Conservation (phyloP, 2,888 invertebrate genomes). For the Philaethria dido region DNA sequence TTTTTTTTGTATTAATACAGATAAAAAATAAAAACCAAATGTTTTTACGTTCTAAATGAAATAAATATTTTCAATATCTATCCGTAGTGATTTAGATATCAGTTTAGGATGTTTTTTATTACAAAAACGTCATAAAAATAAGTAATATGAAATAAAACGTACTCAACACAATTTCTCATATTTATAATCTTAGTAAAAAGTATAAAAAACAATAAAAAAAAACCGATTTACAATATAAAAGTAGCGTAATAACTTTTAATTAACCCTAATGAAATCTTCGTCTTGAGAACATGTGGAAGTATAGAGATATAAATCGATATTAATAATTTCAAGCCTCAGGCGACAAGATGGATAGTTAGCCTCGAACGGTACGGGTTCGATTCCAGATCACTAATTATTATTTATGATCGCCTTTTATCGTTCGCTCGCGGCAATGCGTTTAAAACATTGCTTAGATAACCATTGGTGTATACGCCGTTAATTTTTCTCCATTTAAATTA, state of each 20-base stretch:
- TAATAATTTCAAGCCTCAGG: conserved; percentile 66
- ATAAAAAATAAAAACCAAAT: background rate
- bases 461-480: conserved; percentile 10
- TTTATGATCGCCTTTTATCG: conserved; percentile 65
- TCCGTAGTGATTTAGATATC: background rate
- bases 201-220: background rate
- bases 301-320: conserved; percentile 70
- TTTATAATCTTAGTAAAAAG: too few relatives aligned
- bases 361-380: conserved; percentile 61
- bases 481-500: conserved; percentile 17
- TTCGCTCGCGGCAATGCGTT: conserved; percentile 56
- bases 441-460: conserved; percentile 24
- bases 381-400: conserved; percentile 70
- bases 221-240: background rate
- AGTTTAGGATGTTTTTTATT: background rate
- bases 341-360: conserved; percentile 65
- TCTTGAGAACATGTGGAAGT: conserved; percentile 20
- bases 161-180: background rate
- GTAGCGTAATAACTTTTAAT: conserved; percentile 10
- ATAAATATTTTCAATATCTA: background rate
- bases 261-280: conserved; percentile 19
- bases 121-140: background rate
- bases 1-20: background rate
- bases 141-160: background rate
- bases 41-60: background rate